Evolutionary conservation across 1,140 invertebrate species (phyloP).

Genomic region (Pseudomyrmex cubaensis): DNA sequence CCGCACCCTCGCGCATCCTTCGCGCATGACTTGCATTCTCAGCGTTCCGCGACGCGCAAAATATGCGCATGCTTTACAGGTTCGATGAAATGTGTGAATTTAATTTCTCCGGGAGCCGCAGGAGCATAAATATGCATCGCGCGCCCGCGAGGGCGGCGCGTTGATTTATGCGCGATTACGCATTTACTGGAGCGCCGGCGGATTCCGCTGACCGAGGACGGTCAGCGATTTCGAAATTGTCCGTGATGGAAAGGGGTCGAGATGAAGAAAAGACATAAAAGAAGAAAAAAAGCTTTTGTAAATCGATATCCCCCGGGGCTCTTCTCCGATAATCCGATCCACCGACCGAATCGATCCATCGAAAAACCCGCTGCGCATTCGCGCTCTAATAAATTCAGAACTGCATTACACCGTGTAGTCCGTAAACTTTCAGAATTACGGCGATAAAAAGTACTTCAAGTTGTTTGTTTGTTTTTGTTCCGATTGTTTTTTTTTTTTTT

Average conservation of each 20-base stretch:
- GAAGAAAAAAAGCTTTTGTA: slow-evolving; percentile 13
- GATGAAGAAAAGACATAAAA: slow-evolving; percentile 15
- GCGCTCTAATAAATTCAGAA: slow-evolving; percentile 27
- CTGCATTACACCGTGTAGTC: not conserved
- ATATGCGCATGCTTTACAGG: slow-evolving; percentile 29
- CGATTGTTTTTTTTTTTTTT: too few relatives aligned
- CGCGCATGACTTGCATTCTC: slow-evolving; percentile 37
- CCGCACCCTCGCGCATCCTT: not conserved
- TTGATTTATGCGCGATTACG: slow-evolving; percentile 79
- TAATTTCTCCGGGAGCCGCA: slow-evolving; percentile 74
- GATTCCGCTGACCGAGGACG: slow-evolving; percentile 60
- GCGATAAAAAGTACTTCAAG: too few relatives aligned
- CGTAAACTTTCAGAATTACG: not conserved
- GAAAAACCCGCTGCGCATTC: not conserved
- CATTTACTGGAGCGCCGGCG: slow-evolving; percentile 54
- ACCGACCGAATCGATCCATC: slow-evolving; percentile 29
- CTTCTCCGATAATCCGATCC: slow-evolving; percentile 47
- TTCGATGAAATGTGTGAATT: slow-evolving; percentile 77
- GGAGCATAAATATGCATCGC: slow-evolving; percentile 79
- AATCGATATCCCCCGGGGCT: slow-evolving; percentile 26
- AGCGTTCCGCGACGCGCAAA: slow-evolving; percentile 36
- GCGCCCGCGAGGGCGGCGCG: slow-evolving; percentile 23
- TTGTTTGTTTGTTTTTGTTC: too few relatives aligned
- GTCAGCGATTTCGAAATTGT: slow-evolving; percentile 53
- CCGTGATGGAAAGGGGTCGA: not conserved